These are phyloP conservation scores for Lasioglossum marginatum DNA, from an alignment of 2,888 invertebrate species.

Conservation along the genomic window DNA sequence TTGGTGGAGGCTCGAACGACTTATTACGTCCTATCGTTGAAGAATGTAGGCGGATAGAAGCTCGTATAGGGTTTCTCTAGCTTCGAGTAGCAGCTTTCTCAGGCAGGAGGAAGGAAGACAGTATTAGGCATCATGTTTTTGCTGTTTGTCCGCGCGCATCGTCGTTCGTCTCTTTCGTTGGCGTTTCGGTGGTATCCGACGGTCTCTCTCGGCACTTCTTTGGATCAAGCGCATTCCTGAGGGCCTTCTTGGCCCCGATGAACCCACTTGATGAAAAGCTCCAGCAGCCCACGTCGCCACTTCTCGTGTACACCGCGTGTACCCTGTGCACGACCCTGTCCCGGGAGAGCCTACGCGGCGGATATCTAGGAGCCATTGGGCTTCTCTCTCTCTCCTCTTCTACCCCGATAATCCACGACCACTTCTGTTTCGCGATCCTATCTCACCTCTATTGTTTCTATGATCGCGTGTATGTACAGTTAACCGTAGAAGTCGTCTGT, in stretches of 20 bases:
- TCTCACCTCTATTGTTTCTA: conserved; percentile 69
- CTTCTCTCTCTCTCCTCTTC: conserved; percentile 5
- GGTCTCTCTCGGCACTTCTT: conserved; percentile 72
- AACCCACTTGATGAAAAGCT: conserved; percentile 82
- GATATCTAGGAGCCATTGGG: conserved; percentile 66
- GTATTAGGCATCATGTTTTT: conserved; percentile 74
- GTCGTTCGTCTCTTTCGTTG: conserved; percentile 44
- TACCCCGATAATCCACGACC: conserved; percentile 69
- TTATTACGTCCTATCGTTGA: neutral
- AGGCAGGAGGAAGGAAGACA: conserved; percentile 40
- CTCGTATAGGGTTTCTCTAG: conserved; percentile 7
- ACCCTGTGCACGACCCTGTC: conserved; percentile 60
- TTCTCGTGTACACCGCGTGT: conserved; percentile 56
- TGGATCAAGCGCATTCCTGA: conserved; percentile 72
- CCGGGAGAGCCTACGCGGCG: conserved; percentile 58
- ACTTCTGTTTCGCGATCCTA: conserved; percentile 72
- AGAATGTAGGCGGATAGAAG: neutral
- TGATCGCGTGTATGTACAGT: conserved; percentile 58
- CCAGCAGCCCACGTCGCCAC: conserved; percentile 70
- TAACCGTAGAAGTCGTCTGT: conserved; percentile 53
- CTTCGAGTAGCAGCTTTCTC: conserved; percentile 27
- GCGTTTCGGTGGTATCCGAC: conserved; percentile 61
- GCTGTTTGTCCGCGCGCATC: conserved; percentile 59
- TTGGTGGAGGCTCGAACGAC: neutral
- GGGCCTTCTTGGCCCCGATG: conserved; percentile 80